Base-by-base conservation (phyloP, 2,888 invertebrate species). In the Craniophora ligustri region DNA sequence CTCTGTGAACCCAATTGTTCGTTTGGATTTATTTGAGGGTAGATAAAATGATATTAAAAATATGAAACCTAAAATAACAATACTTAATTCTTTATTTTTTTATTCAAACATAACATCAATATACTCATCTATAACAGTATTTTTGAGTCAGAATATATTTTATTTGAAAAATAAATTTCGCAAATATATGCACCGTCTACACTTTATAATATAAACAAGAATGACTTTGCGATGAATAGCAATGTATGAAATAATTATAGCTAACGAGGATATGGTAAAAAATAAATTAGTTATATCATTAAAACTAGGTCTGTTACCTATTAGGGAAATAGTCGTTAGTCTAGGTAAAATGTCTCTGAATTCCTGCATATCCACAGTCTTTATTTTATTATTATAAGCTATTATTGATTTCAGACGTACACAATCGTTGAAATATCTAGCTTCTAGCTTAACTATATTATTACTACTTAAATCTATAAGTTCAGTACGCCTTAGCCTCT, bases 401-500 rank as follows among this genome's bases (percentile, higher is more conserved):
- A 0, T 4, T 11, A 59, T 49, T 14, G 0, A 26, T 26, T 5
- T n/a, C 1, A 59, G 34, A 2, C 4, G 6, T 15, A 0, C 8
- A 44, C 49, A 58, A 5, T 35, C n/a, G 0, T 1, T 26, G 23
- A 59, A 59, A 26, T 19, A 16, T 1, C 0, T 6, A 11, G 50
- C 18, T 7, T 35, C 15, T 19, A 57, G 1, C 16, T n/a, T 8
- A 0, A 10, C 14, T 16, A 59, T 26, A 32, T 58, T 36, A 36
- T 58, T 59, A n/a, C 10, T 21, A 32, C 26, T 34, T 41, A 58
- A 21, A n/a, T 59, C 36, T 1, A 58, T 51, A 0, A 28, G 1
- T 18, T 14, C 2, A 1, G 51, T 59, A 7, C 21, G 16, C 3
- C 23, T n/a, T 5, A 59, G 28, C 0, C 14, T 40, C 1, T 14